Percentiles rank a stretch among this genome's conserved stretches.
These are phyloP conservation scores for Zygaena filipendulae DNA, from an alignment of 2,888 invertebrate genomes.

Conservation along the genomic window DNA sequence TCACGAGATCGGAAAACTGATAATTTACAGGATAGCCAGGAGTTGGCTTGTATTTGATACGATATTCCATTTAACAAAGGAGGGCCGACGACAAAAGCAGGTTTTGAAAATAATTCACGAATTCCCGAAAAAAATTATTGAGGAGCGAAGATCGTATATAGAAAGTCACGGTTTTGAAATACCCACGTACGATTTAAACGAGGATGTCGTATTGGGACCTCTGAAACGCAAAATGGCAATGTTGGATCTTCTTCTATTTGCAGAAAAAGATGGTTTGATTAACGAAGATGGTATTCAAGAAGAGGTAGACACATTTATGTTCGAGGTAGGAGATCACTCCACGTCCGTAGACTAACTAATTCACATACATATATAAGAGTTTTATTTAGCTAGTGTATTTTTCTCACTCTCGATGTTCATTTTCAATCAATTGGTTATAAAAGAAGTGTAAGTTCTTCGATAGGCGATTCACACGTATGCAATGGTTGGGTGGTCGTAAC, in stretches of 20 bases:
- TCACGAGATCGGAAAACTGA: slow-evolving; percentile 40
- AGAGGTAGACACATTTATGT: slow-evolving; percentile 74
- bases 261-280: slow-evolving; percentile 52
- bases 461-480: too few relatives aligned
- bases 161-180: slow-evolving; percentile 18
- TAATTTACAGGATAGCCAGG: slow-evolving; percentile 43
- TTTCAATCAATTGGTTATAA: too few relatives aligned
- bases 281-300: slow-evolving; percentile 63
- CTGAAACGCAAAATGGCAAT: slow-evolving; percentile 62
- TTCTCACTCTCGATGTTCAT: too few relatives aligned
- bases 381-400: too few relatives aligned
- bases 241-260: slow-evolving; percentile 59
- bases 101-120: slow-evolving; percentile 35
- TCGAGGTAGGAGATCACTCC: slow-evolving; percentile 55
- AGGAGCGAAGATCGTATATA: slow-evolving; percentile 23
- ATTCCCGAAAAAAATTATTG: slow-evolving; percentile 28
- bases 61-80: slow-evolving; percentile 61
- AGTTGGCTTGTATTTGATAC: slow-evolving; percentile 68
- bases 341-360: too few relatives aligned
- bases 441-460: too few relatives aligned
- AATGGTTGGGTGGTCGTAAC: too few relatives aligned
- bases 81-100: slow-evolving; percentile 53
- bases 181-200: slow-evolving; percentile 13
- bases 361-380: too few relatives aligned
- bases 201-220: slow-evolving; percentile 23